Conservation (phyloP, 2,797 vertebrate genomes). For the Coilia nasus region DNA sequence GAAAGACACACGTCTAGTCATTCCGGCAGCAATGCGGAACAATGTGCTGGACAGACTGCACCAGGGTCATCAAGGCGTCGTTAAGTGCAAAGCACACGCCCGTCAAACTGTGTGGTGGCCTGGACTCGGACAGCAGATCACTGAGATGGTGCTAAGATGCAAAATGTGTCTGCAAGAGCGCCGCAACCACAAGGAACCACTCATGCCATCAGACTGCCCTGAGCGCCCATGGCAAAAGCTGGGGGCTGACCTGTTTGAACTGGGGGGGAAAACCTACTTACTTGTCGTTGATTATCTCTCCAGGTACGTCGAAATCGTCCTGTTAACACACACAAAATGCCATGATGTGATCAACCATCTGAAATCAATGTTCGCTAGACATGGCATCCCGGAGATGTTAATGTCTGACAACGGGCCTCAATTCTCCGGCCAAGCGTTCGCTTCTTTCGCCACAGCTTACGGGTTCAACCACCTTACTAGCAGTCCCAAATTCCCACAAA, state of each 20-base stretch:
- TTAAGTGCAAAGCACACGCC: neutral
- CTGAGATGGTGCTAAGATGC: conserved; percentile 21
- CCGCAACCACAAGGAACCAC: conserved; percentile 1
- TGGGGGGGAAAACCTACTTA: too few relatives aligned
- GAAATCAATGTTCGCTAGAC: neutral
- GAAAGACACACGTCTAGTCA: conserved; percentile 24
- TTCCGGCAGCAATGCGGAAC: conserved; percentile 30
- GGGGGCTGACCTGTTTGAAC: too few relatives aligned
- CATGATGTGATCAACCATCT: neutral
- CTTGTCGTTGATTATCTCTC: neutral
- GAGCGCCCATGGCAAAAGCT: neutral
- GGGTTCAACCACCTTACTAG: neutral
- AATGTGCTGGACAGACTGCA: conserved; percentile 26
- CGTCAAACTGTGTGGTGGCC: neutral
- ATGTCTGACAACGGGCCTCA: conserved; percentile 8
- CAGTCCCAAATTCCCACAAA: neutral
- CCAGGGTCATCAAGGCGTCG: neutral
- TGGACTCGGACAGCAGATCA: neutral
- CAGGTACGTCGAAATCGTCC: conserved; percentile 6
- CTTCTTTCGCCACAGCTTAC: neutral
- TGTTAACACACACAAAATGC: neutral
- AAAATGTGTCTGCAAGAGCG: neutral
- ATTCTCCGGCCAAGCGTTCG: neutral
- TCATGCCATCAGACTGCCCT: neutral
- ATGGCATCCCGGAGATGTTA: neutral